Base-by-base conservation (phyloP, 1,140 invertebrate genomes). In the Elysia chlorotica region DNA sequence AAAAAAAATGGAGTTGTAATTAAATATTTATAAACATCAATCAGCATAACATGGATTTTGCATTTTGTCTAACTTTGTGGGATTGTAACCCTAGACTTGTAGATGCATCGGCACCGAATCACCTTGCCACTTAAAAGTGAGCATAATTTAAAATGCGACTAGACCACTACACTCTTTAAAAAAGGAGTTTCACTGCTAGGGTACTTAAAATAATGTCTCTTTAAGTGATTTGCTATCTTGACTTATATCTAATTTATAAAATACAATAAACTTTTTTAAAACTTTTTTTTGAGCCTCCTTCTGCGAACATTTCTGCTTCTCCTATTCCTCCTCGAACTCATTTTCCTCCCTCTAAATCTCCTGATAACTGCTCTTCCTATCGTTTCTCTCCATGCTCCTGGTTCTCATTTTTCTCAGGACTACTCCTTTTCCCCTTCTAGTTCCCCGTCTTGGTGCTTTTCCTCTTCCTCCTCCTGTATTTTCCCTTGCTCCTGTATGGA, bases 191-290 rank as follows among this genome's bases (percentile, higher is more conserved):
- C 74, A 1, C 31, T 33, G n/a, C 31, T 21, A 14, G 10, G 76
- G 72, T n/a, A n/a, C n/a, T n/a, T n/a, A n/a, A n/a, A n/a, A n/a
- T n/a, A n/a, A 10, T 74, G 70, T 5, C 81, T 41, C 19, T 87
- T 82, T 36, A 21, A 54, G 17, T 35, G 14, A n/a, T 17, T 65
- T 35, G 56, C 70, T 17, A 68, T 69, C 38, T 68, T 71, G 37
- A 69, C 71, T 31, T 74, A 66, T 77, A 66, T 74, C 80, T 78
- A 80, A 79, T 79, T 77, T 82, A 73, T 81, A 79, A 56, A 79
- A 76, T 79, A 78, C 79, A n/a, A n/a, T n/a, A n/a, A n/a, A n/a
- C n/a, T n/a, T n/a, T n/a, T n/a, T n/a, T n/a, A n/a, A n/a, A n/a
- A n/a, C 73, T 79, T 66, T 65, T 79, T 81, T 48, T 79, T 74